Evolutionary conservation across 2,113 vertebrate genomes (phyloP), one percentile per base, ranked within the genome.

Genomic region (Aldabrachelys gigantea): DNA sequence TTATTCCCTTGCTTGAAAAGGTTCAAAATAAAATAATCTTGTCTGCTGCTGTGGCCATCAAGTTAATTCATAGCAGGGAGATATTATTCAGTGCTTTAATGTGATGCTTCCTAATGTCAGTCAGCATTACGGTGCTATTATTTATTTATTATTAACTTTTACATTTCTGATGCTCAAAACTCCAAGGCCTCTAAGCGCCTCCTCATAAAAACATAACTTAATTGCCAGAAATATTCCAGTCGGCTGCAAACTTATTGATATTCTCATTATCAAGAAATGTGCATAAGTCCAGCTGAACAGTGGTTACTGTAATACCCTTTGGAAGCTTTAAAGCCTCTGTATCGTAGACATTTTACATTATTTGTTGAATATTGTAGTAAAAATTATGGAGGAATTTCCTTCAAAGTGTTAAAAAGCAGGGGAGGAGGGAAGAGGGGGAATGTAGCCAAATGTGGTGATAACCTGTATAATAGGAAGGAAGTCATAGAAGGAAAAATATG

Each of bases 31-130:
- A 24, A 81, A 85, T 95, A 88, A 49, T 91, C 79, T 86, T 10
- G 1, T 92, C 29, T 87, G 1, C 69, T 21, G 19, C 5, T 12
- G 5, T 24, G 53, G 25, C 9, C 29, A 76, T 78, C 19, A 78
- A 47, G 54, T 17, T 62, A 89, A 95, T 93, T 3, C 47, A 53
- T 69, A 94, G 10, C 84, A 81, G n/a, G 49, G 4, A 10, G 7
- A 50, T 59, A 81, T 81, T 92, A 95, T 49, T 1, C 79, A 94
- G 84, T 87, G 50, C 2, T 91, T 94, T 90, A 96, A 93, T 93
- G 90, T 91, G 41, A 76, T 41, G 41, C 27, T 85, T 91, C 9
- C 79, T 54, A 84, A 95, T 76, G 41, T 82, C 76, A 91, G 52
- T 1, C 65, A 27, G 65, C 79, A 90, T 54, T 44, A n/a, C 91